A percentile compares a stretch with the other conserved stretches of the same genome.
These are phyloP conservation scores for Ichneumoninae sp. DNA, from an alignment of 2,888 invertebrate genomes.

Conservation along the genomic window DNA sequence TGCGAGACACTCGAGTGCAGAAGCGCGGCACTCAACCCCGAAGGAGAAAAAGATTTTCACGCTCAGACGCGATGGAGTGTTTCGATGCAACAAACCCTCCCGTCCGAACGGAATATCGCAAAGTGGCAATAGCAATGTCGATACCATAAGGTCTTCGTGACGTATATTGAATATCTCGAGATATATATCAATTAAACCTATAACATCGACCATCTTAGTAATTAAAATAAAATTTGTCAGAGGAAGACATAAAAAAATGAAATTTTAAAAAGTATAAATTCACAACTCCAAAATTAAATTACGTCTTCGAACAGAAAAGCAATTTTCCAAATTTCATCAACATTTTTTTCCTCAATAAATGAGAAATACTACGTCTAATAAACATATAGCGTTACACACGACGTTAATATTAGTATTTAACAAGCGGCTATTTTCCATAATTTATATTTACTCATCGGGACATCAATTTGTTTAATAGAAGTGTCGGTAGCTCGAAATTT, in stretches of 20 bases:
- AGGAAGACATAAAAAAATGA: neutral
- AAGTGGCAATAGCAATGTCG: conserved; percentile 58
- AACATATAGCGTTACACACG: too few species aligned
- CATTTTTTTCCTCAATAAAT: too few species aligned
- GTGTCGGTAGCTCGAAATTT: too few species aligned
- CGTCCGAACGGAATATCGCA: conserved; percentile 11
- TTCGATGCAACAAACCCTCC: conserved; percentile 52
- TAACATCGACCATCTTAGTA: neutral
- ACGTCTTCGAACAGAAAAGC: too few species aligned
- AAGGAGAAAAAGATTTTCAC: conserved; percentile 67
- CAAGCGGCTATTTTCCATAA: too few species aligned
- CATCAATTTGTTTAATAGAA: too few species aligned
- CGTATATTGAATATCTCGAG: neutral
- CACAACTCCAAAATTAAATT: too few species aligned
- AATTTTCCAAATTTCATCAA: too few species aligned
- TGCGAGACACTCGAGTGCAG: conserved; percentile 73
- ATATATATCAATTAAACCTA: conserved; percentile 27
- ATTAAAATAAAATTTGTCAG: neutral
- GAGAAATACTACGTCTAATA: too few species aligned
- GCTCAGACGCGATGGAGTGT: conserved; percentile 63
- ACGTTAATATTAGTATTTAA: too few species aligned
- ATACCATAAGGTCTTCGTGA: conserved; percentile 36
- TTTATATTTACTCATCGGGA: too few species aligned
- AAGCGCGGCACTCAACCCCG: conserved; percentile 70
- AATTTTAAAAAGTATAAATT: neutral